Evolutionary conservation across 2,888 invertebrate genomes (phyloP).

Genomic region (Hemicrepidius hirtus): DNA sequence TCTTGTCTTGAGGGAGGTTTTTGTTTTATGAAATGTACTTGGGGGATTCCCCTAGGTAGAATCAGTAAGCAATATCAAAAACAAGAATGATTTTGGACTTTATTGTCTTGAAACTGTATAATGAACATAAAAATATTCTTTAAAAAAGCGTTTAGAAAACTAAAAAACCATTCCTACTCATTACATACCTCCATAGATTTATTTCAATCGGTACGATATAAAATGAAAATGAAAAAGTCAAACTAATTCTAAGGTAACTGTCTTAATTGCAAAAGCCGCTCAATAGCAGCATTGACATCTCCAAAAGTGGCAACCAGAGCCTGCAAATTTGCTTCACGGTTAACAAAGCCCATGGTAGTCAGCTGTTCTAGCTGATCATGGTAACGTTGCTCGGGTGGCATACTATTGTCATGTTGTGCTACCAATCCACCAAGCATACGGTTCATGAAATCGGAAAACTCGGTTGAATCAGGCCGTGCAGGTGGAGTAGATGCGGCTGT

Average conservation of each 20-base stretch:
- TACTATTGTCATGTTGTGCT: conserved; percentile 74
- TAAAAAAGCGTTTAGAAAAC: too few relatives aligned
- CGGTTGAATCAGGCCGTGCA: conserved; percentile 64
- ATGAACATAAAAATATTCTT: too few relatives aligned
- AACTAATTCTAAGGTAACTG: conserved; percentile 75
- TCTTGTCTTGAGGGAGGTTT: too few relatives aligned
- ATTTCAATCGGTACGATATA: too few relatives aligned
- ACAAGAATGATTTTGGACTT: too few relatives aligned
- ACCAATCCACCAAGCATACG: conserved; percentile 83
- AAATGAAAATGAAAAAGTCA: too few relatives aligned
- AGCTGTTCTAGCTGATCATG: conserved; percentile 95
- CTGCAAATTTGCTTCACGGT: conserved; percentile 97
- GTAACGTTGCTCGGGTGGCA: conserved; percentile 95
- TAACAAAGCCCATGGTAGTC: conserved; percentile 96
- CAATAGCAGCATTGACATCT: conserved; percentile 98
- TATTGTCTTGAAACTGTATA: too few relatives aligned
- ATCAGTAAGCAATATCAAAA: too few relatives aligned
- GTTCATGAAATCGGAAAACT: conserved; percentile 79
- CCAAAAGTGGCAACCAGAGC: conserved; percentile 97
- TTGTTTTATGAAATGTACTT: too few relatives aligned
- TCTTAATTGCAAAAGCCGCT: conserved; percentile 90
- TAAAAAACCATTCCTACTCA: too few relatives aligned
- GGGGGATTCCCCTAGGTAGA: too few relatives aligned
- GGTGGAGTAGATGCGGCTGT: conserved; percentile 64
- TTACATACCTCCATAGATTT: too few relatives aligned